These are phyloP conservation scores for Trichosurus vulpecula DNA, from an alignment of 2,797 vertebrate genomes.

Conservation along the genomic window DNA sequence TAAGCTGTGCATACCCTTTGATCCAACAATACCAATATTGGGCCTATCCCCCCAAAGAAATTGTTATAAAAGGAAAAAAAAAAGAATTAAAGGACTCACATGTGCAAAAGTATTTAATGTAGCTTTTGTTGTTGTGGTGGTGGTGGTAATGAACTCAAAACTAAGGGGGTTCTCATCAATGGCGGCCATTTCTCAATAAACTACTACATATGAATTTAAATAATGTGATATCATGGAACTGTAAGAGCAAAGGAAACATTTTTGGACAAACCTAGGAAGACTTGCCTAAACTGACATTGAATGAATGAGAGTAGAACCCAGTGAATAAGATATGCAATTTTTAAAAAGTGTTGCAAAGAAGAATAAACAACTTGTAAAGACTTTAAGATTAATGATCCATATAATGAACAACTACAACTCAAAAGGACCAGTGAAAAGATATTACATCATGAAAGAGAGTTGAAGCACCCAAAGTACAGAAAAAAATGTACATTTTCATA, in stretches of 20 bases:
- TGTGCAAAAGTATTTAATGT: background rate
- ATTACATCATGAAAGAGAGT: background rate
- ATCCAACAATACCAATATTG: background rate
- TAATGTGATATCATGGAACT: background rate
- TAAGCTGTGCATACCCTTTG: background rate
- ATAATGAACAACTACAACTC: background rate
- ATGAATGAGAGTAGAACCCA: background rate
- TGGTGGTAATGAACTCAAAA: background rate
- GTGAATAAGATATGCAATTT: background rate
- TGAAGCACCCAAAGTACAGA: background rate
- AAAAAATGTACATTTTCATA: background rate
- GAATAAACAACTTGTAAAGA: background rate
- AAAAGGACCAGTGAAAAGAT: background rate
- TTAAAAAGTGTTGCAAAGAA: background rate
- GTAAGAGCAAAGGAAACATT: background rate
- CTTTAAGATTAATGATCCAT: background rate
- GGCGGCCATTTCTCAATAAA: background rate
- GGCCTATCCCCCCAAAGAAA: background rate
- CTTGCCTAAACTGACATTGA: background rate
- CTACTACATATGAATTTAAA: background rate
- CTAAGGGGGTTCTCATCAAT: background rate
- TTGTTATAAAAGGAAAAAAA: too few relatives aligned
- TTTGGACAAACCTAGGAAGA: background rate
- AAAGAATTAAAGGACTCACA: background rate
- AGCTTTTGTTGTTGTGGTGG: background rate